These are phyloP conservation scores for Meandrina meandrites DNA, from an alignment of 92 coral and sea anemone species.

Conservation along the genomic window DNA sequence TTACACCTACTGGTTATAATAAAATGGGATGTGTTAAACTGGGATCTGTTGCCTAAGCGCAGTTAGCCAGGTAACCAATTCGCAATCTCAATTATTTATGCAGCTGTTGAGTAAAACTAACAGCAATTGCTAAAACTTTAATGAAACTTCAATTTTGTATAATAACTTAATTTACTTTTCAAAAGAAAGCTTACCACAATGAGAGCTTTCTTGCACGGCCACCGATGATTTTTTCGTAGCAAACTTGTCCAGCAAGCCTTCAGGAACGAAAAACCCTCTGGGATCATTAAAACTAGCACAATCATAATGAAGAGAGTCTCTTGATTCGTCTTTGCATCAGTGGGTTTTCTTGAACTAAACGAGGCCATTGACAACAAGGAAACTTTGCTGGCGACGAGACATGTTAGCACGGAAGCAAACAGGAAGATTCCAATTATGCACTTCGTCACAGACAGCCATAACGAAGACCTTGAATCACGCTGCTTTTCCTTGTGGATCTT, in stretches of 20 bases:
- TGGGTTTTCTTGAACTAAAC: not conserved
- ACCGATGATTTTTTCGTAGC: conserved; percentile 55
- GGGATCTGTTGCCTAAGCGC: too few species aligned
- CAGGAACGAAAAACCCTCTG: conserved; percentile 68
- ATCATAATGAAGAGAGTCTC: conserved; percentile 84
- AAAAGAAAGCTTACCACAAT: conserved; percentile 61
- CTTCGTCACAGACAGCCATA: conserved; percentile 66
- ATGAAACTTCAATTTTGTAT: too few species aligned
- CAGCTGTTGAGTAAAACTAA: too few species aligned
- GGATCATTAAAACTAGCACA: conserved; percentile 77
- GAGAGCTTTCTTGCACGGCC: conserved; percentile 79
- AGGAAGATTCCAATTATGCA: conserved; percentile 74
- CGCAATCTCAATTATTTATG: too few species aligned
- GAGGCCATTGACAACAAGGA: conserved; percentile 69
- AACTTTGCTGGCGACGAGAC: conserved; percentile 85
- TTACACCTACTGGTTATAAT: too few species aligned
- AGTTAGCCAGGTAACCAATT: too few species aligned
- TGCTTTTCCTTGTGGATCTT: conserved; percentile 60
- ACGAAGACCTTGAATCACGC: conserved; percentile 70
- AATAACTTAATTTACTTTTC: too few species aligned
- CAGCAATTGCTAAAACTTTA: too few species aligned
- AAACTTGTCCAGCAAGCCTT: conserved; percentile 64
- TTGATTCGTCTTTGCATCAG: not conserved
- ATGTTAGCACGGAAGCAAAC: conserved; percentile 59
- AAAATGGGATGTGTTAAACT: too few species aligned